Evolutionary conservation across 2,797 vertebrate species (phyloP), one percentile per base, ranked within the genome.

Genomic region (Austrolebias charrua): DNA sequence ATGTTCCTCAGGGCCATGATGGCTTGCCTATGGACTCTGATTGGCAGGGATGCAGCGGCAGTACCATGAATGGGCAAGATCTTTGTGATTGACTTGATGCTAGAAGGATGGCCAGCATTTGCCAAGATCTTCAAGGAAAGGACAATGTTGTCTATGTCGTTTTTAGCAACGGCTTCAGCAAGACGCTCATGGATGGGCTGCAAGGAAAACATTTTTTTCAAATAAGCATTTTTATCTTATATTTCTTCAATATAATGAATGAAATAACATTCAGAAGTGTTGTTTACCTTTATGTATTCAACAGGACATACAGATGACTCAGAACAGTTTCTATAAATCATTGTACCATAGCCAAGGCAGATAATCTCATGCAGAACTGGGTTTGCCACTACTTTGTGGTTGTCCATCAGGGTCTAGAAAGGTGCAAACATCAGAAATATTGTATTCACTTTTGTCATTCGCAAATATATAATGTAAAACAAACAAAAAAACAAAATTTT

Each of bases 271-370:
- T 44, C 48, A 52, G 24, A 58, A 5, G 4, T 38, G n/a, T 8
- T 10, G 14, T 48, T 80, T 82, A 96, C 95, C 93, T 87, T 92
- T 19, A 95, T 71, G 54, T 90, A 80, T 47, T 91, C 87, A 6
- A 84, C 80, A 2, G 93, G 73, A 69, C 93, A 94, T 29, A 75
- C 88, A 16, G 78, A 44, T 63, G 76, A 64, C 3, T 79, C 82
- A 60, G 35, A 68, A 57, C 93, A 95, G 72, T 91, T 72, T 72
- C 91, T 95, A 75, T 85, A 82, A 78, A 95, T 78, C 84, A 96
- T 83, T 2, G 94, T 93, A 0, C 93, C 92, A 4, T 92, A 95
- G 74, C 90, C 91, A 55, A 95, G 93, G 53, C 89, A 73, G 40
- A 89, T 80, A 28, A 93, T 64, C 75, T 92, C 92, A 50, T 86